phyloP scores from a whole-genome alignment of 2,888 invertebrate genomes.

The Vesta saturnalis region DNA sequence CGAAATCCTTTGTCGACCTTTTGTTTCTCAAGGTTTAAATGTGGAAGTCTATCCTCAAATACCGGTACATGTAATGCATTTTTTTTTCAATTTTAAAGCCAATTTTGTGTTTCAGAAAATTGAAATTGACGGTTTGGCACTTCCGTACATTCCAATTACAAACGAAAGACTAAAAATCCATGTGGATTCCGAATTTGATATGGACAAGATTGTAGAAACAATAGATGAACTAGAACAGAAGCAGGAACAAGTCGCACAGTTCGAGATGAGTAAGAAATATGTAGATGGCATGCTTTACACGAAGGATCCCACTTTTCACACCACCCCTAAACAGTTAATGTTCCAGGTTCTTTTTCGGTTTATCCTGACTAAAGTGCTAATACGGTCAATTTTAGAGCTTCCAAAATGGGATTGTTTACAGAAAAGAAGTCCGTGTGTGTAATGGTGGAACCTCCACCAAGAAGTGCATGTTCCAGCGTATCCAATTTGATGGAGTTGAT shows the following conservation, averaged over 20 bases:
- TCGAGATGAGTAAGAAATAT: constrained; percentile 14
- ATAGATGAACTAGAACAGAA: constrained; percentile 21
- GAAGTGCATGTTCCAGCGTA: constrained; percentile 29
- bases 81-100: no score
- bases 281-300: constrained; percentile 21
- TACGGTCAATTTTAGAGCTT: constrained; percentile 32
- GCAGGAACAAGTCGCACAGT: background rate
- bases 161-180: constrained; percentile 32
- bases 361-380: background rate
- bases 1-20: no score
- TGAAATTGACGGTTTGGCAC: constrained; percentile 14
- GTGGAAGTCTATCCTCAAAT: no score
- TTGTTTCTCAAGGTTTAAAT: no score
- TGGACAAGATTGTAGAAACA: constrained; percentile 21
- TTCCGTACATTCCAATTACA: constrained; percentile 37
- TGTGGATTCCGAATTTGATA: background rate
- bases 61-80: no score
- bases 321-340: constrained; percentile 1
- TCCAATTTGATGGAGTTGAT: constrained; percentile 26
- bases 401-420: constrained; percentile 32
- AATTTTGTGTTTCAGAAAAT: background rate
- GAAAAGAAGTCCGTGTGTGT: constrained; percentile 27
- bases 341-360: constrained; percentile 15
- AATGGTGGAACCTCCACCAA: constrained; percentile 32
- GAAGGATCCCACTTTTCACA: constrained; percentile 23